phyloP scores from a whole-genome alignment of 2,113 vertebrate genomes.

The Neogale vison region DNA sequence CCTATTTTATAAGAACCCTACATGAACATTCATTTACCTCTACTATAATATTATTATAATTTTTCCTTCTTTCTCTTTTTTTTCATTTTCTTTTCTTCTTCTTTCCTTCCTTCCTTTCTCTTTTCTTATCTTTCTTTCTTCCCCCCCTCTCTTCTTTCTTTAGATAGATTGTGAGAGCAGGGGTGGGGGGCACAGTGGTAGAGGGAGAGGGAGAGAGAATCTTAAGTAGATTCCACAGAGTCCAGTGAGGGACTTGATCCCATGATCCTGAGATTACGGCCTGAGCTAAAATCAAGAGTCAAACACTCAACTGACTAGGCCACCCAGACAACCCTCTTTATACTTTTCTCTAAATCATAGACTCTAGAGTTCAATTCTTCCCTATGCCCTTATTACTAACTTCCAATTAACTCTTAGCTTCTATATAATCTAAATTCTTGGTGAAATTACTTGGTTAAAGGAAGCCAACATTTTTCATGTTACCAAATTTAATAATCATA shows the following conservation, averaged over 20 bases:
- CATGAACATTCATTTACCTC: neutral
- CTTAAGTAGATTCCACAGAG: neutral
- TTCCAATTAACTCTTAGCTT: neutral
- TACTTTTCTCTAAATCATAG: neutral
- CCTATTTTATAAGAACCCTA: neutral
- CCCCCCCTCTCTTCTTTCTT: neutral
- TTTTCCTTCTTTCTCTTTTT: neutral
- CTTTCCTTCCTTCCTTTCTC: too few relatives aligned
- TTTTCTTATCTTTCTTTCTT: neutral
- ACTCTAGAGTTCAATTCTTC: neutral
- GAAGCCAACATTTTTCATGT: neutral
- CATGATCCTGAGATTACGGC: neutral
- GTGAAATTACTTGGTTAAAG: neutral
- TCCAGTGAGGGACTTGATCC: neutral
- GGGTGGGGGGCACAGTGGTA: neutral
- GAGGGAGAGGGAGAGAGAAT: neutral
- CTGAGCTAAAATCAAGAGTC: neutral
- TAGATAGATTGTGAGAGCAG: neutral
- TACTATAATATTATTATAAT: neutral
- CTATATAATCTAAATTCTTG: neutral
- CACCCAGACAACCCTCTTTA: neutral
- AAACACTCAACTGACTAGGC: neutral
- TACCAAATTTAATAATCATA: neutral
- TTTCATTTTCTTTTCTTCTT: too few relatives aligned
- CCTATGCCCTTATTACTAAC: neutral